phyloP scores from a whole-genome alignment of 2,797 vertebrate genomes.

The Argentina silus region DNA sequence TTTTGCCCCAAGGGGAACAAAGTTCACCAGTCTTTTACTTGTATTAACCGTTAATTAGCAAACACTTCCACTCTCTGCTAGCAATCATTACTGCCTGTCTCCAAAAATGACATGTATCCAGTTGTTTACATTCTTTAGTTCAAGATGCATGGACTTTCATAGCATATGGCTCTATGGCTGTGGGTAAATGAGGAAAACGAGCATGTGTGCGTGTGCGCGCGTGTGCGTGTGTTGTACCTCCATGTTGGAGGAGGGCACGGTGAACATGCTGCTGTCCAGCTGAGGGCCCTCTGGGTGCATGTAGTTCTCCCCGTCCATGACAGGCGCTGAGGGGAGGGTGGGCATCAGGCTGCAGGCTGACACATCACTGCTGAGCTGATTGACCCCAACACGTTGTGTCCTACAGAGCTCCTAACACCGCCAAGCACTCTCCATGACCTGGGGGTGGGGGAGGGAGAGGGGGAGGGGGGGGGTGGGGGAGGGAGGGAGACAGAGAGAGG shows the following conservation, averaged over 20 bases:
- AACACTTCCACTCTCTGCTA: no score
- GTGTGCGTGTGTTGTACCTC: constrained; percentile 54
- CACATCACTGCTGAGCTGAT: constrained; percentile 70
- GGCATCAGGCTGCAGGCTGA: constrained; percentile 79
- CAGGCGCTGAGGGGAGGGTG: constrained; percentile 82
- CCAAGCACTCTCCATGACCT: constrained; percentile 72
- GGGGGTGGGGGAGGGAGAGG: neutral
- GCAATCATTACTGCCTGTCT: no score
- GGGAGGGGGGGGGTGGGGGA: neutral
- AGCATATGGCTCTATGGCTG: no score
- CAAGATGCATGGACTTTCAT: no score
- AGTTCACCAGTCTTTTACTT: no score
- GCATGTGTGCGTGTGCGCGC: neutral
- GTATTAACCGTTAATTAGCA: no score
- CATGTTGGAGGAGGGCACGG: constrained; percentile 67
- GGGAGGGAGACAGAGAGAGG: neutral
- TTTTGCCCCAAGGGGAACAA: no score
- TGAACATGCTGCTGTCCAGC: constrained; percentile 74
- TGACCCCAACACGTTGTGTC: constrained; percentile 48
- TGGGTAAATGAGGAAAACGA: no score
- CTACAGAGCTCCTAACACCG: constrained; percentile 56
- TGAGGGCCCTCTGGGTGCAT: constrained; percentile 80
- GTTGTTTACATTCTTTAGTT: no score
- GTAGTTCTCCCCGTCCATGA: constrained; percentile 93
- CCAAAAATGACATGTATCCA: no score